Conservation (phyloP, 2,113 vertebrate genomes). For the Colistium nudipinnis region DNA sequence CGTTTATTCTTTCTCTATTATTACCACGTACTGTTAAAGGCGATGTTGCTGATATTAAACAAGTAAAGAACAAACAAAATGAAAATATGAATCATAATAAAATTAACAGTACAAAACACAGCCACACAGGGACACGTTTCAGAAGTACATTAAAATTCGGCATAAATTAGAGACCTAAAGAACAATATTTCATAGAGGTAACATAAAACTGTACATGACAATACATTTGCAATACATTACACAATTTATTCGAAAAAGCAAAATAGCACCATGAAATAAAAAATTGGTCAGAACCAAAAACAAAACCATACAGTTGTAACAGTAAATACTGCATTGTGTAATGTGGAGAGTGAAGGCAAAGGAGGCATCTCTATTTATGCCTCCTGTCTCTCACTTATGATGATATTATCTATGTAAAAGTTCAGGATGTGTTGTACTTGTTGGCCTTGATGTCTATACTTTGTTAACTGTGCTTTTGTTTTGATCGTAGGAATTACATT, state of each 20-base stretch:
- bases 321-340: conserved; percentile 62
- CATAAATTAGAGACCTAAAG: conserved; percentile 78
- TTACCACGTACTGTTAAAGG: conserved; percentile 64
- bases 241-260: conserved; percentile 78
- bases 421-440: conserved; percentile 26
- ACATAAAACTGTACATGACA: conserved; percentile 84
- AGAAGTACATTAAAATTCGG: conserved; percentile 76
- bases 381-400: conserved; percentile 10
- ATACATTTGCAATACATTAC: conserved; percentile 82
- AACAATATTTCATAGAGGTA: conserved; percentile 75
- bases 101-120: conserved; percentile 73
- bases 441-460: conserved; percentile 50
- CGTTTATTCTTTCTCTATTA: conserved; percentile 73
- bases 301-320: conserved; percentile 48
- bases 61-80: conserved; percentile 65
- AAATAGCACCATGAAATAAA: conserved; percentile 76
- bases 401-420: conserved; percentile 8
- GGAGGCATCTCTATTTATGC: conserved; percentile 22
- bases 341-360: conserved; percentile 55
- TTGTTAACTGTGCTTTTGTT: conserved; percentile 38
- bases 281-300: conserved; percentile 59
- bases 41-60: conserved; percentile 41
- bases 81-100: conserved; percentile 58
- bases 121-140: conserved; percentile 70
- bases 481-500: conserved; percentile 46